Percentiles rank a stretch among this genome's conserved stretches.
These are phyloP conservation scores for Adrianichthys oophorus DNA, from an alignment of 2,797 vertebrate genomes.

Conservation along the genomic window DNA sequence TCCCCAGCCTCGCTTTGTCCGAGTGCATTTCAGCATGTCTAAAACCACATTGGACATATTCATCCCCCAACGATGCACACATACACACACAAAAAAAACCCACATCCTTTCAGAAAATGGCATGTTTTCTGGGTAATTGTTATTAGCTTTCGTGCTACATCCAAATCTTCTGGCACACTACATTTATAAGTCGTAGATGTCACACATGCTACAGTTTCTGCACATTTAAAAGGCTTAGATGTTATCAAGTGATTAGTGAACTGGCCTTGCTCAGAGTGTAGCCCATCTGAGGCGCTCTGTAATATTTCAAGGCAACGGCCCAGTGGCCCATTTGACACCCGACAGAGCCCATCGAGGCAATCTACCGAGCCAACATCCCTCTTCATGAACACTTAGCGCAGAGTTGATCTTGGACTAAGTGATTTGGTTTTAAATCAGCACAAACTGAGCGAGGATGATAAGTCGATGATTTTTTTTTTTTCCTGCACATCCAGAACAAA, in stretches of 20 bases:
- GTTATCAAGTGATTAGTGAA: slow-evolving; percentile 53
- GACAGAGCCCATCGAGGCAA: slow-evolving; percentile 35
- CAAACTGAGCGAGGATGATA: slow-evolving; percentile 14
- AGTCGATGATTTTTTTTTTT: background rate
- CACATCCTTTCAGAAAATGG: no score
- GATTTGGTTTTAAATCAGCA: slow-evolving; percentile 35
- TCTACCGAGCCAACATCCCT: slow-evolving; percentile 36
- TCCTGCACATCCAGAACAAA: background rate
- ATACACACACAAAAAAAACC: no score
- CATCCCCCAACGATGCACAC: background rate
- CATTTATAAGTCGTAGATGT: slow-evolving; percentile 18
- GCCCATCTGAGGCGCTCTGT: slow-evolving; percentile 29
- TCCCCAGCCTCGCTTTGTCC: background rate
- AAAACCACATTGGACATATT: background rate
- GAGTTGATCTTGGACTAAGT: slow-evolving; percentile 46
- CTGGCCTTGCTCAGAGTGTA: slow-evolving; percentile 46
- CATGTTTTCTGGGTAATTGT: background rate
- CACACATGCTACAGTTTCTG: slow-evolving; percentile 22
- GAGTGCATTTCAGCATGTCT: background rate
- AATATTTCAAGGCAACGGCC: slow-evolving; percentile 52
- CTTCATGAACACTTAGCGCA: slow-evolving; percentile 45
- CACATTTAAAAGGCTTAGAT: slow-evolving; percentile 42
- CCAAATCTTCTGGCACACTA: background rate
- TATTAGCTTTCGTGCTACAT: background rate
- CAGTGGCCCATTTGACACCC: slow-evolving; percentile 58